phyloP scores from a whole-genome alignment of 2,113 vertebrate species.

The Phycodurus eques region DNA sequence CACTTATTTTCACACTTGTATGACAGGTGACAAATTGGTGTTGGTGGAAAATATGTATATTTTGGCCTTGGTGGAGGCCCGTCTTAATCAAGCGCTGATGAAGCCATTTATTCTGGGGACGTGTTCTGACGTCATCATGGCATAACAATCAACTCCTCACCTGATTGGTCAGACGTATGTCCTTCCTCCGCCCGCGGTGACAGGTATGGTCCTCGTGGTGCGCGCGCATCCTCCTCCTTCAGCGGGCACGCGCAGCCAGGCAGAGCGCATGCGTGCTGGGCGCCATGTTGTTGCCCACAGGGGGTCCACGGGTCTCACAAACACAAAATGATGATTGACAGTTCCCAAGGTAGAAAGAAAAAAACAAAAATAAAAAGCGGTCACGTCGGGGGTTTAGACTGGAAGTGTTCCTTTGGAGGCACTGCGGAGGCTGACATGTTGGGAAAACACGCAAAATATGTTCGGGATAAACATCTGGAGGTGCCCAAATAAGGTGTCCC shows the following conservation, averaged over 20 bases:
- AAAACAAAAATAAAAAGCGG: not conserved
- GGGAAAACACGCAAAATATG: not conserved
- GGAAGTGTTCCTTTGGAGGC: not conserved
- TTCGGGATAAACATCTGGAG: constrained; percentile 1
- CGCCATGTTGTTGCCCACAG: not conserved
- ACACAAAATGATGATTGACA: not conserved
- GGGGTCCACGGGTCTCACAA: not conserved
- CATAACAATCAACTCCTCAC: not conserved
- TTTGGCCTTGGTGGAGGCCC: not conserved
- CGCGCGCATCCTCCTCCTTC: not conserved
- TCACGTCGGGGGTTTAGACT: not conserved
- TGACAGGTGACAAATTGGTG: not conserved
- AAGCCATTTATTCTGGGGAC: not conserved
- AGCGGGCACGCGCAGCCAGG: not conserved
- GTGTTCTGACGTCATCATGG: not conserved
- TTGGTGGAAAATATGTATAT: not conserved
- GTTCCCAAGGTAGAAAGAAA: not conserved
- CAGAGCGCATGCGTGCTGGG: not conserved
- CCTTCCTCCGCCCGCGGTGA: not conserved
- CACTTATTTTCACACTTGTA: not conserved
- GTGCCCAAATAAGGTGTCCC: not conserved
- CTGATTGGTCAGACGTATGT: not conserved
- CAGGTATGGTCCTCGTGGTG: not conserved
- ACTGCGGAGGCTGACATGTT: not conserved
- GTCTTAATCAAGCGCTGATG: not conserved